Base-by-base conservation (phyloP, 2,113 vertebrate genomes). In the Rhegmatorhina hoffmannsi region DNA sequence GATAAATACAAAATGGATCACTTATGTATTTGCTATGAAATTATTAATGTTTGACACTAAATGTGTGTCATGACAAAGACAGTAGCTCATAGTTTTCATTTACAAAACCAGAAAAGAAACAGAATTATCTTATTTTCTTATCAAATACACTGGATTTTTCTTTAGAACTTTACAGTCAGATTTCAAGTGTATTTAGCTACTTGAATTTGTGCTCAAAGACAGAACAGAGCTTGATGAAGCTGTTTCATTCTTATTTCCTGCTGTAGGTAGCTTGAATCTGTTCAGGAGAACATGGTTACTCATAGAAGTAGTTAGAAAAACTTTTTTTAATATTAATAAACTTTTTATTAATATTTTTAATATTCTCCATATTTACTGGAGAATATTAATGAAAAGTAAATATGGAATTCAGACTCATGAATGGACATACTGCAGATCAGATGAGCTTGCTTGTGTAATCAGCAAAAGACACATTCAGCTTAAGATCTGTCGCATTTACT, bases 401-500 rank as follows among this genome's bases (percentile, higher is more conserved):
- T 67, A 73, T 10, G 5, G 12, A 29, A 53, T 78, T 78, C 47
- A 81, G 60, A 26, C 31, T 87, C 15, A 7, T 15, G 31, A 78
- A 36, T 50, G 73, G 80, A 76, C 53, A 68, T 70, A 31, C 49
- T 63, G 62, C 50, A 90, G 49, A 69, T 70, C 55, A 73, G 47
- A 85, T 90, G 73, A 77, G 36, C 47, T 95, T 40, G 40, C 38
- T 80, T 84, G 28, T 78, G 59, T 77, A 93, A 69, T 64, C 66
- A 74, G 50, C 20, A 76, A 85, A 72, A 91, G 82, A 58, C 50
- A 70, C 2, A 1, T 93, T 91, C 84, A 66, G 33, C 47, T 91
- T 80, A 72, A 75, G 52, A 34, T 34, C 26, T 75, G 68, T 87
- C 62, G 86, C 91, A 93, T 89, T 91, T 87, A 62, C 43, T 91